Conservation (phyloP, 23 tunicate species). For the Trididemnum nubilum region DNA sequence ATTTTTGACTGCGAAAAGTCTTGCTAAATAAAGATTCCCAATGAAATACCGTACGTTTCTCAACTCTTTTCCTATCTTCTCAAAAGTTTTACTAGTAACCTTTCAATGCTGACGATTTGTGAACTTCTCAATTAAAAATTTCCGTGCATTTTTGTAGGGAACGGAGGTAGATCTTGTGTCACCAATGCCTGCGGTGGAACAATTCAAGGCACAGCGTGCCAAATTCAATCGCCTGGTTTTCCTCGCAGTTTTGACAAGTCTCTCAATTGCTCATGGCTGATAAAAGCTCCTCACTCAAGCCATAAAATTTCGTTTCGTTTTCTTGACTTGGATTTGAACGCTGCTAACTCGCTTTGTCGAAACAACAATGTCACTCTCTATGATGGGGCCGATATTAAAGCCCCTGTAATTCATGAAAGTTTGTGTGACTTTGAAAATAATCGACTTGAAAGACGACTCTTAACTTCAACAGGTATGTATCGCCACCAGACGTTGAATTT, state of each 20-base stretch:
- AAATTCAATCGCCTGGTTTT: slow-evolving; percentile 46
- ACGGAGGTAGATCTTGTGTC: neutral
- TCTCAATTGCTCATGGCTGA: slow-evolving; percentile 55
- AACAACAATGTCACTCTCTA: slow-evolving; percentile 43
- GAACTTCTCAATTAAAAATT: neutral
- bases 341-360: slow-evolving; percentile 11
- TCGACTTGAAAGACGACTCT: neutral
- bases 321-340: slow-evolving; percentile 5
- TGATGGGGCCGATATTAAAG: neutral
- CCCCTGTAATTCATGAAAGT: neutral
- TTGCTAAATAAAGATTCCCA: no score
- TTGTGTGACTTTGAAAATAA: slow-evolving; percentile 36
- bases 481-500: neutral
- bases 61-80: no score
- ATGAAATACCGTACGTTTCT: no score
- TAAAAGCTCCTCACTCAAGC: slow-evolving; percentile 14
- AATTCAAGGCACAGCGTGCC: slow-evolving; percentile 15
- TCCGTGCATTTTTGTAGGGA: neutral
- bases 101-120: no score
- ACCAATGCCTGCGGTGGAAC: slow-evolving; percentile 36
- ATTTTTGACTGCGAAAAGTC: no score
- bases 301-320: slow-evolving; percentile 27
- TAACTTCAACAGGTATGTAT: slow-evolving; percentile 30
- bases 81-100: no score
- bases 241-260: slow-evolving; percentile 15